Conservation (phyloP, 2,113 vertebrate species). For the Neomonachus schauinslandi region DNA sequence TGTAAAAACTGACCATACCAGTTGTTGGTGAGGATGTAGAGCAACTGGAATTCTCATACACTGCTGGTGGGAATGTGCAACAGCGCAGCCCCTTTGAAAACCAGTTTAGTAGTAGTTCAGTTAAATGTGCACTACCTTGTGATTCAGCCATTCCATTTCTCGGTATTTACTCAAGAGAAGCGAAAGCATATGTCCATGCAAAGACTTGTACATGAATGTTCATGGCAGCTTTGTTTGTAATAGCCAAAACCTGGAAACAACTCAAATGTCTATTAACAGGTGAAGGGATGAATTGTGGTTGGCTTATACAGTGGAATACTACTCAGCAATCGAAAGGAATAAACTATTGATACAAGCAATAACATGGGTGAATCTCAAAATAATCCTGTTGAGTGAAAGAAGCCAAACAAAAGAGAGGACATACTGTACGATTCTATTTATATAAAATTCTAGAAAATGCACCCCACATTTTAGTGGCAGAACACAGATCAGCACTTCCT, state of each 20-base stretch:
- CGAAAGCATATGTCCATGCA: background rate
- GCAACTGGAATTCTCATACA: background rate
- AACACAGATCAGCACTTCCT: constrained; percentile 23
- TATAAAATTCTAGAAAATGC: constrained; percentile 50
- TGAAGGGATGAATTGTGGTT: background rate
- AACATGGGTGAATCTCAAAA: constrained; percentile 34
- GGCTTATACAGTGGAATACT: constrained; percentile 38
- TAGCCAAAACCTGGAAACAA: constrained; percentile 15
- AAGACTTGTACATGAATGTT: background rate
- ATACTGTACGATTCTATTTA: background rate
- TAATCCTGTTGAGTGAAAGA: constrained; percentile 39
- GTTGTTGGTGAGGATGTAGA: background rate
- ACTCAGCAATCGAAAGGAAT: background rate
- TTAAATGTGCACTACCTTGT: background rate
- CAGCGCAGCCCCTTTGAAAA: background rate
- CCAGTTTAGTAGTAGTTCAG: background rate
- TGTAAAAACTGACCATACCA: background rate
- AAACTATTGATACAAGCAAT: background rate
- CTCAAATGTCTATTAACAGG: background rate
- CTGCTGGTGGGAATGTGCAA: background rate
- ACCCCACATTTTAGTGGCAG: constrained; percentile 26
- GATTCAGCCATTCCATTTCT: constrained; percentile 10
- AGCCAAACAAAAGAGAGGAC: background rate
- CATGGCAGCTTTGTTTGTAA: constrained; percentile 7
- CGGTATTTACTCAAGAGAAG: background rate